Base-by-base conservation (phyloP, 1,140 invertebrate species). In the Radopholus similis region DNA sequence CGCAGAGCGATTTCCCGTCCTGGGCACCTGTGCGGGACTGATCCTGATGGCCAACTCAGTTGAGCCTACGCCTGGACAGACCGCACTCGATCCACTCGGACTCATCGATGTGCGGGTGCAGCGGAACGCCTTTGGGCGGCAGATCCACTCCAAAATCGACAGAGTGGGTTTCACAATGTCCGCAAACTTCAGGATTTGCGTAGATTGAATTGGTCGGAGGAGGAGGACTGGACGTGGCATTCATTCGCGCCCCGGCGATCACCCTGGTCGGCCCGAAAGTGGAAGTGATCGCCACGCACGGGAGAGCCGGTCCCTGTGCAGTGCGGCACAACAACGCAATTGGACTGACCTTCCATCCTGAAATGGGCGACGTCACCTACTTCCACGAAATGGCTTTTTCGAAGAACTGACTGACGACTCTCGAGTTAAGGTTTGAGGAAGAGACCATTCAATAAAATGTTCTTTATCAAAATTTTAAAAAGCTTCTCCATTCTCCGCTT, bases 11-110 rank as follows among this genome's bases (percentile, higher is more conserved):
- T 8, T 23, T 9, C 56, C 56, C 23, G 34, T 58, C 15, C n/a
- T 58, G 18, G 56, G 56, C 56, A 58, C 56, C 23, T 58, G 56
- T n/a, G 56, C 56, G 3, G 56, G 56, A 18, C 56, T 58, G 56
- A 58, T 58, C 18, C 8, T 58, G 26, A 28, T 58, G 23, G 56
- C 56, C n/a, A 58, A 58, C 23, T 26, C 47, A 11, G 56, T 40
- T 13, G n/a, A 40, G n/a, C n/a, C 38, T 40, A 13, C n/a, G 38
- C 1, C n/a, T 40, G 11, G 38, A 40, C 1, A 49, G n/a, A 11
- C 42, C n/a, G 18, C n/a, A 13, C n/a, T 54, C 1, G 11, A 49
- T 49, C 18, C 11, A 0, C 18, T 58, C 4, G 32, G 56, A 11
- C 28, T 58, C 28, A 11, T 58, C 23, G 56, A 58, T 32, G 26